A percentile compares a stretch with the other conserved stretches of the same genome.
Conservation (phyloP, 2,888 invertebrate genomes). For the Griposia aprilina region DNA sequence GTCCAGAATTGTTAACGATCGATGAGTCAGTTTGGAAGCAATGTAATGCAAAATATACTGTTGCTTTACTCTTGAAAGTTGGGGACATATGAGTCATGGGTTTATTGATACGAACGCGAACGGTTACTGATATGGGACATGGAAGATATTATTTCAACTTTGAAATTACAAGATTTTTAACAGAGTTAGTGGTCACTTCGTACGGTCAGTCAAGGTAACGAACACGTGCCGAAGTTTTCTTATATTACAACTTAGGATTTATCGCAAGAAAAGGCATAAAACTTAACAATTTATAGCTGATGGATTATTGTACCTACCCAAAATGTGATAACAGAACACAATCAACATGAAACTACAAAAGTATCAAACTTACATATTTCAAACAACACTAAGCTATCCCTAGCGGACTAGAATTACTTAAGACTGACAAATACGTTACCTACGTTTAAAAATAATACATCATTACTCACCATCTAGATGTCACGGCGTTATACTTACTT, state of each 20-base stretch:
- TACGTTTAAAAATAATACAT: constrained; percentile 64
- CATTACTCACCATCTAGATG: constrained; percentile 76
- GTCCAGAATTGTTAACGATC: constrained; percentile 49
- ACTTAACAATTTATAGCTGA: constrained; percentile 63
- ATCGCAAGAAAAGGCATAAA: constrained; percentile 69
- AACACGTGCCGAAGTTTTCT: constrained; percentile 55
- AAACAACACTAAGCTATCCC: constrained; percentile 56
- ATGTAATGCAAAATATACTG: constrained; percentile 47
- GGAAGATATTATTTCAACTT: constrained; percentile 40
- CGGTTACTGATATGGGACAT: constrained; percentile 25
- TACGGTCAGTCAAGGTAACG: constrained; percentile 29
- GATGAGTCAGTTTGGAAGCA: constrained; percentile 47
- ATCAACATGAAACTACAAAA: constrained; percentile 49
- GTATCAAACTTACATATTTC: constrained; percentile 45
- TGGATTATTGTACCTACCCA: constrained; percentile 62
- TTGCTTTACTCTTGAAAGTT: constrained; percentile 38
- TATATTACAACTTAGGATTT: constrained; percentile 63
- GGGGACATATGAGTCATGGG: constrained; percentile 55
- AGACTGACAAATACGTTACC: constrained; percentile 50
- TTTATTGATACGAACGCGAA: constrained; percentile 53
- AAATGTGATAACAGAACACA: constrained; percentile 60
- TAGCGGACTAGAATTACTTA: constrained; percentile 67
- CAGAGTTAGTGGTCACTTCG: constrained; percentile 14
- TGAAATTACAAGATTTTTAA: constrained; percentile 24
- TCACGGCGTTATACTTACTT: constrained; percentile 76